Conservation (phyloP, 2,113 vertebrate species). For the Nerophis lumbriciformis region DNA sequence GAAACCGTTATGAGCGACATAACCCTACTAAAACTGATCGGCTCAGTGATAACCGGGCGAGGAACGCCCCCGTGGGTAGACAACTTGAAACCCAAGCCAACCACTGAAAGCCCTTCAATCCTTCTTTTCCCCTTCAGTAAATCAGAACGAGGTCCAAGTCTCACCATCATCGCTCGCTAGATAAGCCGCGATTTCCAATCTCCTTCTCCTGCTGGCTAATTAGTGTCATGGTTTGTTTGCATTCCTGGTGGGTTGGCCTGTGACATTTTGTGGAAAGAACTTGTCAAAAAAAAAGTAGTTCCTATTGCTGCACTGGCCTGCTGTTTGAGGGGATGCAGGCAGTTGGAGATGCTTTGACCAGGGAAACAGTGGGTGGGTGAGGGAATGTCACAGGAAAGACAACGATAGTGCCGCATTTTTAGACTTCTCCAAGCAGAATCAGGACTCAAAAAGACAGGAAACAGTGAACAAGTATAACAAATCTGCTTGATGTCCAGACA, state of each 20-base stretch:
- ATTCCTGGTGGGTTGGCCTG: conserved; percentile 60
- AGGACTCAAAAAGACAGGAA: conserved; percentile 35
- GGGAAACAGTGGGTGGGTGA: conserved; percentile 46
- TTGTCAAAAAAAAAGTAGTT: conserved; percentile 65
- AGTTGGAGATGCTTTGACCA: conserved; percentile 10
- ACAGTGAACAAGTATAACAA: conserved; percentile 15
- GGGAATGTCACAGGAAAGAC: conserved; percentile 34
- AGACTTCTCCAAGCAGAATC: conserved; percentile 45
- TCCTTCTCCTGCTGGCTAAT: conserved; percentile 63
- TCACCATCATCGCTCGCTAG: conserved; percentile 35
- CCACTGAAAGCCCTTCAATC: conserved; percentile 42
- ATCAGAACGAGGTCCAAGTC: conserved; percentile 59
- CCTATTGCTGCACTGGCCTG: conserved; percentile 40
- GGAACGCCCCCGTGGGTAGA: conserved; percentile 28
- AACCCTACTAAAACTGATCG: conserved; percentile 53
- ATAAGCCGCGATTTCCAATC: conserved; percentile 55
- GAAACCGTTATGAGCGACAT: conserved; percentile 51
- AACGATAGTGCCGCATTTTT: conserved; percentile 54
- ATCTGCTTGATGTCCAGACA: conserved; percentile 8
- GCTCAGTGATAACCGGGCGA: conserved; percentile 39
- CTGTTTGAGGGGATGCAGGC: conserved; percentile 27
- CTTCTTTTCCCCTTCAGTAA: conserved; percentile 46
- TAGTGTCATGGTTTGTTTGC: conserved; percentile 72
- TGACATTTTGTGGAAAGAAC: conserved; percentile 71
- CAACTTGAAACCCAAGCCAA: conserved; percentile 42